phyloP scores from a whole-genome alignment of 1,140 invertebrate genomes.

The Campoletis sonorensis region DNA sequence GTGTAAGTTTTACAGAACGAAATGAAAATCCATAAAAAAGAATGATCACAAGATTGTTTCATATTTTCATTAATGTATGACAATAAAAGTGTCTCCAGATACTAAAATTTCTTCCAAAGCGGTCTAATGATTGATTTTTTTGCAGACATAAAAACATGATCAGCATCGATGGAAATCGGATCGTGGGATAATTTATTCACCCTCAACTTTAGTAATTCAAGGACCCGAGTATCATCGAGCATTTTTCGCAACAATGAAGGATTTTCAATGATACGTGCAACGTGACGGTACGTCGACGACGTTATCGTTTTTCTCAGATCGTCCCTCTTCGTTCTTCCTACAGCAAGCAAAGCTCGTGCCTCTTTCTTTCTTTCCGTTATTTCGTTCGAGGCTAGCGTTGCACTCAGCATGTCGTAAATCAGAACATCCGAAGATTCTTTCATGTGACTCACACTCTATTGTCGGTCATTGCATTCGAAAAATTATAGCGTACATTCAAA shows the following conservation, averaged over 20 bases:
- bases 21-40: not conserved
- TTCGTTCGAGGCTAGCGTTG: not conserved
- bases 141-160: slow-evolving; percentile 29
- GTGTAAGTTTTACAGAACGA: slow-evolving; percentile 26
- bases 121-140: slow-evolving; percentile 24
- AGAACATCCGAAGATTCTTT: slow-evolving; percentile 36
- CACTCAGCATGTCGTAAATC: slow-evolving; percentile 14
- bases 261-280: slow-evolving; percentile 33
- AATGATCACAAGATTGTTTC: not conserved
- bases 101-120: not conserved
- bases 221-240: not conserved
- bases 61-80: slow-evolving; percentile 25
- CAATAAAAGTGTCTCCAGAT: not conserved
- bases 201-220: slow-evolving; percentile 40
- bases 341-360: slow-evolving; percentile 13
- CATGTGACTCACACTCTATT: slow-evolving; percentile 47
- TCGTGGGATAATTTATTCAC: slow-evolving; percentile 35
- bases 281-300: slow-evolving; percentile 26
- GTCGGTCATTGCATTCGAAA: not conserved
- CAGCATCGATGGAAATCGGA: slow-evolving; percentile 18
- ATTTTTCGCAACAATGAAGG: slow-evolving; percentile 43
- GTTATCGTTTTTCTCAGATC: slow-evolving; percentile 23
- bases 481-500: too few relatives aligned
- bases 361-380: slow-evolving; percentile 2
- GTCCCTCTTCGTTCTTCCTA: slow-evolving; percentile 19